Percentiles rank a stretch among this genome's conserved stretches.
phyloP scores from a whole-genome alignment of 2,113 vertebrate genomes.

The Hylia prasina region DNA sequence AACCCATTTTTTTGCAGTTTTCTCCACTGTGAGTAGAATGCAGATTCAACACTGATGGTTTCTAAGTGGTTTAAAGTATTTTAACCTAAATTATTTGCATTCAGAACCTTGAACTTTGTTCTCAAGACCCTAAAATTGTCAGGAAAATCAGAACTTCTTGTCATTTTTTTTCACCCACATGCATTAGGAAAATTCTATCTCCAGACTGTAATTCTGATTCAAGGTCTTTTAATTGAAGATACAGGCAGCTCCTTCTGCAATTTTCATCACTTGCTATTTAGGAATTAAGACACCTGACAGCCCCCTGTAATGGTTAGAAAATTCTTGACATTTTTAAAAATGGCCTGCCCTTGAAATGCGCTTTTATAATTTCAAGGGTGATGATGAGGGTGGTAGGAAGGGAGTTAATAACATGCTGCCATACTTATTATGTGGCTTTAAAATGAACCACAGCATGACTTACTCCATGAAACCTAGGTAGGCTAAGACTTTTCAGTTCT shows the following conservation, averaged over 20 bases:
- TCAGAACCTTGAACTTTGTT: constrained; percentile 1
- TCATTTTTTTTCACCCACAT: neutral
- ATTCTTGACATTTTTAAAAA: neutral
- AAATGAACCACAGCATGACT: neutral
- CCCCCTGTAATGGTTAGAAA: neutral
- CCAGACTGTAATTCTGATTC: neutral
- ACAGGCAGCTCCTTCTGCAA: neutral
- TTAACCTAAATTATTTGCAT: neutral
- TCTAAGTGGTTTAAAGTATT: neutral
- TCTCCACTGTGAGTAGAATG: neutral
- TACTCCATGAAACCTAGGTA: neutral
- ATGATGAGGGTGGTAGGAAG: neutral
- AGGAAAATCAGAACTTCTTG: neutral
- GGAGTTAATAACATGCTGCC: neutral
- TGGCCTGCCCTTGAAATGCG: neutral
- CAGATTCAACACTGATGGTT: neutral
- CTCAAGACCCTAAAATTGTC: neutral
- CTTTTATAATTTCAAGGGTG: neutral
- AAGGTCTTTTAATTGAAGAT: constrained; percentile 10
- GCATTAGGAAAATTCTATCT: neutral
- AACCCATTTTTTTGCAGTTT: neutral
- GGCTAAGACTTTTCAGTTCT: neutral
- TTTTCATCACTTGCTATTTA: neutral
- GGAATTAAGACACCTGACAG: neutral
- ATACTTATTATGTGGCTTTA: neutral